Evolutionary conservation across 2,888 invertebrate genomes (phyloP), one percentile per base, ranked within the genome.

Genomic region (Rhamphomyia laevipes): DNA sequence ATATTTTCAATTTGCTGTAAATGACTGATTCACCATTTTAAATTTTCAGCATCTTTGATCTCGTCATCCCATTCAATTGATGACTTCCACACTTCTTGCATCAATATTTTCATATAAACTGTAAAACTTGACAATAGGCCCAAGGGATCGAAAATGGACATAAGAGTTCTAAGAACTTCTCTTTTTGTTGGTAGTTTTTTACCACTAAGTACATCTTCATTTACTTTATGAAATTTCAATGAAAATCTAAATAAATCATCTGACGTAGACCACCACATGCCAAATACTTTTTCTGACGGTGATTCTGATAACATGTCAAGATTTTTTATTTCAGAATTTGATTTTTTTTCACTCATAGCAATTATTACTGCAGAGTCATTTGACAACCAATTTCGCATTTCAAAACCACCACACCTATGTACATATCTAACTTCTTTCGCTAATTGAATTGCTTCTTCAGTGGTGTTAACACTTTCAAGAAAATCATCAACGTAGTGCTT

Each of bases 331-430:
- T 51, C 13, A 52, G 46, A 11, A 49, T 51, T 1, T 31, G 31
- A n/a, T 44, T 43, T n/a, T n/a, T n/a, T n/a, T n/a, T n/a, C n/a
- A 52, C 52, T 17, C 46, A 31, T 3, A 3, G 10, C 13, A 51
- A 51, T 15, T 56, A 55, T n/a, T n/a, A n/a, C n/a, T n/a, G n/a
- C n/a, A n/a, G n/a, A n/a, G n/a, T n/a, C n/a, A n/a, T n/a, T n/a
- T 7, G 54, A 53, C 17, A 52, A 12, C 52, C 55, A 57, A 30
- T 57, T 57, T 1, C 52, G 45, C n/a, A 55, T 55, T n/a, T 53
- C 47, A 46, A 57, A 55, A 11, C 51, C 50, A 2, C 46, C 52
- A 3, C 38, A 43, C 9, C 23, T 47, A 37, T 50, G 52, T 12
- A 56, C 35, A 5, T 48, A 37, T 35, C 47, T 33, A 3, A 55